Evolutionary conservation across 2,888 invertebrate genomes (phyloP), one percentile per base, ranked within the genome.

Genomic region (Leptopterna dolabrata): DNA sequence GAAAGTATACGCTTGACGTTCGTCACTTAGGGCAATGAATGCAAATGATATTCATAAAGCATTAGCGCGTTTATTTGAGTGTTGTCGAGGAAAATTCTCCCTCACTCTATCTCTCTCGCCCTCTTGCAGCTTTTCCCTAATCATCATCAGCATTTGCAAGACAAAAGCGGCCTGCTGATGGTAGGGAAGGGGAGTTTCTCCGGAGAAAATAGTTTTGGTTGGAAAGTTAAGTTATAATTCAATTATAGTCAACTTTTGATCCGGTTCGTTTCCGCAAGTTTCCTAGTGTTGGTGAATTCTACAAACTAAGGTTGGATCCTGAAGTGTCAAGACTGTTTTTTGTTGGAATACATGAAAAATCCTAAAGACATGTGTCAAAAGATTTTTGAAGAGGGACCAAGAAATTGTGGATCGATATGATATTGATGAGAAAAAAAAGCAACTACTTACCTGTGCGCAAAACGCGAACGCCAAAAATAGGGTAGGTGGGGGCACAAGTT

Each of bases 91-190:
- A 63, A 63, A 63, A 63, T 27, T 19, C 63, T 6, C 24, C 6
- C 63, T 24, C 63, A 11, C 63, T 63, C 63, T 24, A 24, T 3
- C 63, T 13, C 19, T 24, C 24, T 24, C 63, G 0, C 13, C 9
- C 63, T 7, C 24, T 63, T 27, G n/a, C 63, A 13, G 63, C 63
- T 36, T 36, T 41, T 36, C 41, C 36, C 36, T 83, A 83, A 83
- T 83, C 83, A 83, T 83, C 83, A 83, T 83, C 83, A 83, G 83
- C 63, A 83, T 83, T 83, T 83, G 83, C 83, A 83, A 63, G 70
- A 83, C 83, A 83, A 83, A 45, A 45, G 45, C 43, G 43, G 45
- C 16, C 45, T 24, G 7, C 47, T 27, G 45, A 27, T 14, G 19
- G 43, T 7, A 16, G 78, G 45, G 45, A 14, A 27, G 45, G 76